A percentile compares a stretch with the other conserved stretches of the same genome.
phyloP scores from a whole-genome alignment of 2,888 invertebrate species.

The Conus canariensis region DNA sequence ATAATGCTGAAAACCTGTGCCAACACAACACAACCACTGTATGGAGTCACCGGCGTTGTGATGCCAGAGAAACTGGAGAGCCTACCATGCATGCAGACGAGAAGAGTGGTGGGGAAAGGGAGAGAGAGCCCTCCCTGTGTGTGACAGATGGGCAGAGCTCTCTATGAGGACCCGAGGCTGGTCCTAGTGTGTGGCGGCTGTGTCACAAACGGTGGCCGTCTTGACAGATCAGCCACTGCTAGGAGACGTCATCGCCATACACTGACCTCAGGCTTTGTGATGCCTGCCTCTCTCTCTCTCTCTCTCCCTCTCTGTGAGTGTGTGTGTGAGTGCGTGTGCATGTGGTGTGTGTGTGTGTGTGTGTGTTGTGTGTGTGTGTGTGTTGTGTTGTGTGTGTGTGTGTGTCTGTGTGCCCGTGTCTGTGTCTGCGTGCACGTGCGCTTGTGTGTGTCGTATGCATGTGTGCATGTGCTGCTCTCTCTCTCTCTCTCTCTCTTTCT shows the following conservation, averaged over 20 bases:
- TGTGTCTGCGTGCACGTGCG: no score
- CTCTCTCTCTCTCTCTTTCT: slow-evolving; percentile 9
- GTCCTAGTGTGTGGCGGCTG: not conserved
- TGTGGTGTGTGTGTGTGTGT: no score
- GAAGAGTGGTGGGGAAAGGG: not conserved
- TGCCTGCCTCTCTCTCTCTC: slow-evolving; percentile 11
- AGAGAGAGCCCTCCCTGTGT: not conserved
- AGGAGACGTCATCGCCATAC: slow-evolving; percentile 30
- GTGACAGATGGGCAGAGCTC: not conserved
- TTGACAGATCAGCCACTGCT: slow-evolving; percentile 32
- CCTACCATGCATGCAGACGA: not conserved
- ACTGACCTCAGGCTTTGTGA: slow-evolving; percentile 17
- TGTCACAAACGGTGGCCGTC: slow-evolving; percentile 28
- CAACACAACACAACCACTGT: no score
- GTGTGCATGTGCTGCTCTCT: not conserved
- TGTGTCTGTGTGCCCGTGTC: no score
- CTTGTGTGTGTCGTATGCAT: no score
- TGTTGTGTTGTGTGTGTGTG: no score
- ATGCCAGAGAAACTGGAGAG: not conserved
- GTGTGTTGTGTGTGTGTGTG: no score
- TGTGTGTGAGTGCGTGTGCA: not conserved
- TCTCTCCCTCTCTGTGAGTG: slow-evolving; percentile 7
- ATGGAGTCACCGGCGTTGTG: not conserved
- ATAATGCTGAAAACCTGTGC: not conserved
- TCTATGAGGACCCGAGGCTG: not conserved